Conservation (phyloP, 2,113 vertebrate species). For the Athene cunicularia region DNA sequence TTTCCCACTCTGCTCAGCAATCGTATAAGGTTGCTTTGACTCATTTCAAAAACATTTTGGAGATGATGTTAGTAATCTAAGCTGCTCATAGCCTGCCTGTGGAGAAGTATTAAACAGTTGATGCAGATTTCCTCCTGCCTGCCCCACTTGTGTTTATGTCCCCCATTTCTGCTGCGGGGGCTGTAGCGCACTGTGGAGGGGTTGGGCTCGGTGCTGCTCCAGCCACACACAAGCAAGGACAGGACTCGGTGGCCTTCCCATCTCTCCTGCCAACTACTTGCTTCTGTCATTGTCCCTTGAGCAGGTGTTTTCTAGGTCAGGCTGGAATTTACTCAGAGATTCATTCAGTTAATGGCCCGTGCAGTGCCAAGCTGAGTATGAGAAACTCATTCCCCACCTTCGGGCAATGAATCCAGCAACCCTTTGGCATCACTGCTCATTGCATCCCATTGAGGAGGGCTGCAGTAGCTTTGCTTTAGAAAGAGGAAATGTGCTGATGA, state of each 20-base stretch:
- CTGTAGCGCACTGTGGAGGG: background rate
- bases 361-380: background rate
- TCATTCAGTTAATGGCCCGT: background rate
- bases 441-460: background rate
- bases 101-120: background rate
- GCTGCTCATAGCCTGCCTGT: background rate
- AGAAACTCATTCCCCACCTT: background rate
- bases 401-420: background rate
- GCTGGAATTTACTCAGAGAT: background rate
- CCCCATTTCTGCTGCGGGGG: background rate
- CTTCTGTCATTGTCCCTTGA: background rate
- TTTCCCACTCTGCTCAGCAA: background rate
- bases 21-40: background rate
- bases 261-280: background rate
- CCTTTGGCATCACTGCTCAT: background rate
- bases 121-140: background rate
- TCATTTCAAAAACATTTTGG: background rate
- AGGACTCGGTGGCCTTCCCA: background rate
- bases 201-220: fast-evolving
- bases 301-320: background rate
- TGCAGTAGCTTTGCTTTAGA: background rate
- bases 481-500: background rate
- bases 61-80: background rate
- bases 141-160: background rate
- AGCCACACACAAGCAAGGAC: fast-evolving